phyloP scores from a whole-genome alignment of 2,113 vertebrate genomes.

The Dicrurus megarhynchus region DNA sequence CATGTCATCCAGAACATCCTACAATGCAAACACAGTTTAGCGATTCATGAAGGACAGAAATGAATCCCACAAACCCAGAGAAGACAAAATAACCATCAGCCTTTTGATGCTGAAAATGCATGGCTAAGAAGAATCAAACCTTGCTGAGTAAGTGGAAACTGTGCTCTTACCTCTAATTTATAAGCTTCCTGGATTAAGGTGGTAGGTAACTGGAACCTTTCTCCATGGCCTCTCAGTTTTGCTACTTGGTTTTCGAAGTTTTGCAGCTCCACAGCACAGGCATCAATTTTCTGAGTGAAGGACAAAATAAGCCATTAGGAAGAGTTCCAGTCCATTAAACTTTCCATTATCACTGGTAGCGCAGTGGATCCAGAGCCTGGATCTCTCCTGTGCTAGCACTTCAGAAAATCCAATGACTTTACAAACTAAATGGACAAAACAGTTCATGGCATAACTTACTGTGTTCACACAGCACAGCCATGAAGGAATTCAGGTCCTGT shows the following conservation, averaged over 20 bases:
- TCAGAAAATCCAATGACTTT: not conserved
- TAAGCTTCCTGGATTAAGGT: slow-evolving; percentile 74
- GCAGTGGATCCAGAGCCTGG: not conserved
- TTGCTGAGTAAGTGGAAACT: not conserved
- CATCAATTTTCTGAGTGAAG: slow-evolving; percentile 70
- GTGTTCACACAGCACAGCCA: not conserved
- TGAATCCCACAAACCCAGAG: not conserved
- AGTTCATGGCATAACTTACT: not conserved
- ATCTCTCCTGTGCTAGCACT: not conserved
- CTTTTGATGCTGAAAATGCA: not conserved
- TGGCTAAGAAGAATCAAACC: not conserved
- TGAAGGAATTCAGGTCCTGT: not conserved
- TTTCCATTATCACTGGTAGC: not conserved
- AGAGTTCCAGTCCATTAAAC: not conserved
- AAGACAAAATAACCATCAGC: not conserved
- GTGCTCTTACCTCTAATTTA: slow-evolving; percentile 79
- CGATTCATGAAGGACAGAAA: not conserved
- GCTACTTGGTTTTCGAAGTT: slow-evolving; percentile 73
- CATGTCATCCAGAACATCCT: slow-evolving; percentile 77
- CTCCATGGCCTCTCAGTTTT: slow-evolving; percentile 73
- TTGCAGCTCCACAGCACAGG: slow-evolving; percentile 68
- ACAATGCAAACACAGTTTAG: not conserved
- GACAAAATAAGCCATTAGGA: not conserved
- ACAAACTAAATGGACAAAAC: not conserved
- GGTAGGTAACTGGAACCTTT: slow-evolving; percentile 63